These are phyloP conservation scores for Silurus lanzhouensis DNA, from an alignment of 2,797 vertebrate species.

Conservation along the genomic window DNA sequence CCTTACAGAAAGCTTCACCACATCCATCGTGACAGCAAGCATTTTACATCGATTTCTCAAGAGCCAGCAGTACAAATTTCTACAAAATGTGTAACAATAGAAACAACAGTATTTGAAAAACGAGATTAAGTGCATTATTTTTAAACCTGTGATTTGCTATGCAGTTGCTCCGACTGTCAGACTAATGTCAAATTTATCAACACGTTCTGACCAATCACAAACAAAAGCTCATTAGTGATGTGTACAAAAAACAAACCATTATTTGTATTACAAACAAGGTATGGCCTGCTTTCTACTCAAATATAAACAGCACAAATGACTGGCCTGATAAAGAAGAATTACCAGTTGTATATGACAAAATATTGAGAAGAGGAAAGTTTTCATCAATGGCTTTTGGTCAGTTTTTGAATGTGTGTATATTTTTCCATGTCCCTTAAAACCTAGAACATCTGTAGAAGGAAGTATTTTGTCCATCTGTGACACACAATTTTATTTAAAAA, in stretches of 20 bases:
- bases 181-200: not conserved
- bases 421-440: not conserved
- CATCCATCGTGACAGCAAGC: not conserved
- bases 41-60: not conserved
- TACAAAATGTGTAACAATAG: not conserved
- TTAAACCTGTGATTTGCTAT: not conserved
- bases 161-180: not conserved
- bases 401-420: not conserved
- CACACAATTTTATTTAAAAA: not conserved
- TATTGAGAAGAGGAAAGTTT: not conserved
- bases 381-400: not conserved
- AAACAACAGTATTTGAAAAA: not conserved
- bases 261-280: not conserved
- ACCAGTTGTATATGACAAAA: not conserved
- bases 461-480: not conserved
- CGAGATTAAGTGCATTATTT: not conserved
- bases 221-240: not conserved
- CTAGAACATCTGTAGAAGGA: too few species aligned
- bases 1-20: not conserved
- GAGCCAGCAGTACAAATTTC: not conserved
- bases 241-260: not conserved
- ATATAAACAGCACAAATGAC: not conserved
- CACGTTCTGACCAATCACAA: not conserved
- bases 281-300: not conserved
- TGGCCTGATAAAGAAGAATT: not conserved